These are phyloP conservation scores for Panorpa germanica DNA, from an alignment of 2,888 invertebrate species.

Conservation along the genomic window DNA sequence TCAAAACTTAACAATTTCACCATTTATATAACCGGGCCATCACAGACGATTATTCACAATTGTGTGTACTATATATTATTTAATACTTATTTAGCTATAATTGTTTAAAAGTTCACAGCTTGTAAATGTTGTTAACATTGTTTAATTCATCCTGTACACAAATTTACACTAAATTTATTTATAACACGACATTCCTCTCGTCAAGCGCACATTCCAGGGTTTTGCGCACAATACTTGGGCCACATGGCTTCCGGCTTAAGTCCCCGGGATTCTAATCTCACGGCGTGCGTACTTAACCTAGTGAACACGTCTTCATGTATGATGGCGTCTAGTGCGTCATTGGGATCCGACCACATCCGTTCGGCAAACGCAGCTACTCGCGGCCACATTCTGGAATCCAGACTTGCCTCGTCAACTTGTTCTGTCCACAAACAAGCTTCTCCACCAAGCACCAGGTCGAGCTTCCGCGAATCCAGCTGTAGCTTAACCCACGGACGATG, in stretches of 20 bases:
- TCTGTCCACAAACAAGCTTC: conserved; percentile 77
- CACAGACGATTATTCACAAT: too few species aligned
- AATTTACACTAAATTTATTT: too few species aligned
- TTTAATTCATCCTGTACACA: too few species aligned
- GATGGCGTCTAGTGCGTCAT: conserved; percentile 22
- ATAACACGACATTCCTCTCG: too few species aligned
- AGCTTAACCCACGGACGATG: conserved; percentile 54
- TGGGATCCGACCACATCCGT: conserved; percentile 30
- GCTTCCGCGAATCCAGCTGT: conserved; percentile 20
- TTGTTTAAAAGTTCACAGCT: too few species aligned
- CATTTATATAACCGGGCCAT: too few species aligned
- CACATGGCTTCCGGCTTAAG: conserved; percentile 24
- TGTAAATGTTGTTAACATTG: too few species aligned
- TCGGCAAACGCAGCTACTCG: conserved; percentile 65
- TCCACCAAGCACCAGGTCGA: conserved; percentile 40
- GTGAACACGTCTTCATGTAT: conserved; percentile 23
- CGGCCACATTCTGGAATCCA: conserved; percentile 71
- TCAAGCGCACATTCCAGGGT: conserved; percentile 27
- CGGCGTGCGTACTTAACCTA: conserved; percentile 24
- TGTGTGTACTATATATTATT: too few species aligned
- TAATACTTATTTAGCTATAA: too few species aligned
- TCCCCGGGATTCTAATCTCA: conserved; percentile 23
- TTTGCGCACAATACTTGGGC: conserved; percentile 26
- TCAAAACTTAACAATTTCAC: too few species aligned
- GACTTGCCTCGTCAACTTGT: conserved; percentile 50